Evolutionary conservation across 1,140 invertebrate species (phyloP).

Genomic region (Dendrolimus kikuchii): DNA sequence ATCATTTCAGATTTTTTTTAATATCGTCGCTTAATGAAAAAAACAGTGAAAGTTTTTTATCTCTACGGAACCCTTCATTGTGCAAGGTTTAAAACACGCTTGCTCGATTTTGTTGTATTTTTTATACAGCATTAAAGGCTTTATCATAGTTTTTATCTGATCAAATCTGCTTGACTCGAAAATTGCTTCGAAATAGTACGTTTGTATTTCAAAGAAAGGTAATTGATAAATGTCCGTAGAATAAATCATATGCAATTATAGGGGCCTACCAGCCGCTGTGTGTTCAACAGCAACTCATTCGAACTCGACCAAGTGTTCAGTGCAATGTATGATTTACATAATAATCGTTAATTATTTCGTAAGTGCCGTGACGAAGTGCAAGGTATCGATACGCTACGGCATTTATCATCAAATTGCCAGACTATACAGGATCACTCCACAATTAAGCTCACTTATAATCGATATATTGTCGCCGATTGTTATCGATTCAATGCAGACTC

Average conservation of each 20-base stretch:
- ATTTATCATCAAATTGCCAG: constrained; percentile 38
- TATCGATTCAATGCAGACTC: no score
- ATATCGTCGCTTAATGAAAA: no score
- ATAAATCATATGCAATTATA: background rate
- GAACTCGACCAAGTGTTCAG: constrained; percentile 4
- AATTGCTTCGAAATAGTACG: no score
- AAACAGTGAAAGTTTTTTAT: no score
- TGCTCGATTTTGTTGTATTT: background rate
- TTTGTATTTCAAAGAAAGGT: no score
- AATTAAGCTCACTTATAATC: constrained; percentile 19
- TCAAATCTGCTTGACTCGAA: no score
- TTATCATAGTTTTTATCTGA: background rate
- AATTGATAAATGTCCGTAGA: no score
- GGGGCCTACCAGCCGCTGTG: background rate
- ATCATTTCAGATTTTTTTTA: no score
- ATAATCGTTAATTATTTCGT: constrained; percentile 39
- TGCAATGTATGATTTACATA: constrained; percentile 31
- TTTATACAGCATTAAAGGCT: background rate
- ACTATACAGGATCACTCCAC: constrained; percentile 15
- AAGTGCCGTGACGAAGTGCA: constrained; percentile 32
- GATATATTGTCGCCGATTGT: no score
- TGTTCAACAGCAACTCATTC: background rate
- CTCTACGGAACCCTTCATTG: no score
- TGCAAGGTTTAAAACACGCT: no score
- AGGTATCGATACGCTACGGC: constrained; percentile 14